Base-by-base conservation (phyloP, 1,140 invertebrate species). In the Neotoxoptera formosana region DNA sequence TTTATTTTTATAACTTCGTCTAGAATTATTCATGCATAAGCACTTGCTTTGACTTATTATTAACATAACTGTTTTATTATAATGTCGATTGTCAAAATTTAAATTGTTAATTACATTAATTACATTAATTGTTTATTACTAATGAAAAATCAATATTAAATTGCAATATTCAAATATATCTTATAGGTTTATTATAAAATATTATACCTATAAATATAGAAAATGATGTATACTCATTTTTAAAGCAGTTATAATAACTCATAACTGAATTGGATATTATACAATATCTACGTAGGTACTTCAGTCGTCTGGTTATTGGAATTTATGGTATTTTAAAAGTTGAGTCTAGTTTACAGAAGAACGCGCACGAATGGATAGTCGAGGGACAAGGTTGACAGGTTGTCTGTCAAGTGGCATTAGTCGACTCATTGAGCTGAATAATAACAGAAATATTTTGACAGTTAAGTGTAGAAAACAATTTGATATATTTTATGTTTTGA, bases 401-500 rank as follows among this genome's bases (percentile, higher is more conserved):
- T 92, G 45, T 91, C 90, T 91, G 60, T 92, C 91, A 92, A 92
- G 76, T 92, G 76, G 76, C 36, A 81, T 92, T 92, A 48, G 76
- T 83, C 67, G 47, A 92, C 23, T 91, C 76, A 83, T 84, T 92
- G 91, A 53, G n/a, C 47, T 81, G 91, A 92, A 92, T 92, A 92
- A 92, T 92, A 92, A 92, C 47, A 92, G 60, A 84, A n/a, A 36
- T 92, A 83, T 92, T 92, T 84, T 84, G 67, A 92, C 45, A 92
- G 45, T 83, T 81, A 41, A 48, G 76, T 51, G 47, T 11, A 51
- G 47, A 81, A 92, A 92, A 92, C 91, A 92, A 91, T 91, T 91
- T 56, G 9, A 56, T 89, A 56, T 56, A 91, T 91, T 91, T 91
- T 91, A 48, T 48, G 34, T 7, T 56, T 23, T 25, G 48, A 89